phyloP scores from a whole-genome alignment of 2,888 invertebrate genomes.

The Eurytoma californica region DNA sequence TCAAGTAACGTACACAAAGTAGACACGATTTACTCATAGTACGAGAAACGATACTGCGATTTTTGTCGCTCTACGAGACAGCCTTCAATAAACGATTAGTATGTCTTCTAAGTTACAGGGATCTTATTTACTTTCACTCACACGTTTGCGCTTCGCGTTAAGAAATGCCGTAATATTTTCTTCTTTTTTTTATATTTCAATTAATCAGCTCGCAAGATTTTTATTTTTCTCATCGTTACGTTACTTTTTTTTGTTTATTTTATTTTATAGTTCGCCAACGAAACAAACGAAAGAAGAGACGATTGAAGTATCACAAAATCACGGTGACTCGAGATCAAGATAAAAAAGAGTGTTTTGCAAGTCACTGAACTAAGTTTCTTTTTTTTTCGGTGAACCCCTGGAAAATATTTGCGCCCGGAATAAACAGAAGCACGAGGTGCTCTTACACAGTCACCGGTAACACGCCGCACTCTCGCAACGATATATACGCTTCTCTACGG shows the following conservation, averaged over 20 bases:
- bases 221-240: constrained; percentile 12
- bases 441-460: constrained; percentile 23
- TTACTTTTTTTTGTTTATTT: neutral
- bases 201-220: constrained; percentile 26
- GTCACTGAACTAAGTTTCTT: neutral
- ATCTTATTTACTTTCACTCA: constrained; percentile 39
- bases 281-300: no score
- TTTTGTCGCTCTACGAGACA: constrained; percentile 34
- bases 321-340: neutral
- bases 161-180: constrained; percentile 5
- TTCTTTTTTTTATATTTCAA: constrained; percentile 14
- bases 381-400: no score
- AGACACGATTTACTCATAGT: constrained; percentile 17
- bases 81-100: constrained; percentile 50
- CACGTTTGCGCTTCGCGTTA: constrained; percentile 34
- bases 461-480: constrained; percentile 19
- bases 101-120: constrained; percentile 40
- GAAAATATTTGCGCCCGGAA: no score
- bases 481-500: constrained; percentile 34
- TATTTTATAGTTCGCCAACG: no score
- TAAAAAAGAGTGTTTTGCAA: constrained; percentile 12
- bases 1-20: constrained; percentile 8
- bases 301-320: neutral
- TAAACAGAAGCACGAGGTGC: no score
- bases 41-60: constrained; percentile 23